Conservation (phyloP, 2,888 invertebrate species). For the Lysandra coridon region DNA sequence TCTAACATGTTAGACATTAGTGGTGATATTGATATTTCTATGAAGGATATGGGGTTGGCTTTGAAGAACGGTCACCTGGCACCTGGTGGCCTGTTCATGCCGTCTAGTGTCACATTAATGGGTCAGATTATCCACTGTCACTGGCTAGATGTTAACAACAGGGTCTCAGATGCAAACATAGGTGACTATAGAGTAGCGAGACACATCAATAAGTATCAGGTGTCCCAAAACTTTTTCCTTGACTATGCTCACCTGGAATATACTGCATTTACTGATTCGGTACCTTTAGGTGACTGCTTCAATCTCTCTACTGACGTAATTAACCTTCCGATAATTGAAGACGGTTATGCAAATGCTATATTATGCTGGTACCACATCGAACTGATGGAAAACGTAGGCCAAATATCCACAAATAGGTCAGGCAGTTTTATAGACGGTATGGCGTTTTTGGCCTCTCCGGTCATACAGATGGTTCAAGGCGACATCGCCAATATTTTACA, state of each 20-base stretch:
- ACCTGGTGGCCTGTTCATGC: constrained; percentile 73
- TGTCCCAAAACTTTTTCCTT: constrained; percentile 78
- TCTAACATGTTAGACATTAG: constrained; percentile 76
- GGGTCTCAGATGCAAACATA: constrained; percentile 78
- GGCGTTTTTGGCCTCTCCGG: constrained; percentile 67
- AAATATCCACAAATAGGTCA: constrained; percentile 66
- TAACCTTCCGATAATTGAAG: constrained; percentile 53
- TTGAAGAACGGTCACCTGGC: constrained; percentile 60
- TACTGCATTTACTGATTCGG: constrained; percentile 60
- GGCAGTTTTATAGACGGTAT: constrained; percentile 71
- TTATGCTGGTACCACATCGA: constrained; percentile 80
- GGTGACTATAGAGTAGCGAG: constrained; percentile 76
- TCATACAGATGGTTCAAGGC: constrained; percentile 51
- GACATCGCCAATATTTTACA: constrained; percentile 54
- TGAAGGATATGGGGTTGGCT: constrained; percentile 52
- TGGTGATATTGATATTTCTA: constrained; percentile 77
- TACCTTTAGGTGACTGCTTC: constrained; percentile 50
- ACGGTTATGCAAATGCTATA: constrained; percentile 72
- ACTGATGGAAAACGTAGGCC: constrained; percentile 58
- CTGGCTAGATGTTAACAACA: constrained; percentile 81
- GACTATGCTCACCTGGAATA: constrained; percentile 68
- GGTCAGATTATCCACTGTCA: constrained; percentile 81
- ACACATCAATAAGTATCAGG: constrained; percentile 81
- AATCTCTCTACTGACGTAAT: constrained; percentile 47
- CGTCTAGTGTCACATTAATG: constrained; percentile 73